A percentile compares a stretch with the other conserved stretches of the same genome.
Conservation (phyloP, 2,888 invertebrate genomes). For the Prostheceraeus crozeri region DNA sequence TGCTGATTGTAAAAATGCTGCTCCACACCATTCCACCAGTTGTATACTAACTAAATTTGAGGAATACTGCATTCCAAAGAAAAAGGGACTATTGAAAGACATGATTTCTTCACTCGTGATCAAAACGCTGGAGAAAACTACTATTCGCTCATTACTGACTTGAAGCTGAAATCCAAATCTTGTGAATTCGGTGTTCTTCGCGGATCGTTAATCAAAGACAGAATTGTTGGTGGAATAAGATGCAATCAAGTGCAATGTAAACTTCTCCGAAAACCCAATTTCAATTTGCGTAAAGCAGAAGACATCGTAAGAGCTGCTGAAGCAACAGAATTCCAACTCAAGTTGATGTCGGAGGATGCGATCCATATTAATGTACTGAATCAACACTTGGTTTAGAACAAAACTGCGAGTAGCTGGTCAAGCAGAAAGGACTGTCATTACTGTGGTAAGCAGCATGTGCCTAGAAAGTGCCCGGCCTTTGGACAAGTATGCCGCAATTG, state of each 20-base stretch:
- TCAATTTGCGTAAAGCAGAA: constrained; percentile 22
- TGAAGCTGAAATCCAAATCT: too few species aligned
- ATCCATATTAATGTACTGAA: too few species aligned
- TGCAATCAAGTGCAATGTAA: constrained; percentile 13
- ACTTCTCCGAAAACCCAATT: constrained; percentile 22
- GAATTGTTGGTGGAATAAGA: not conserved
- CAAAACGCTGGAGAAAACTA: constrained; percentile 26
- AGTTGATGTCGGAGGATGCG: not conserved
- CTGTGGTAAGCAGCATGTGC: not conserved
- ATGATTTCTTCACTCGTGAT: constrained; percentile 7
- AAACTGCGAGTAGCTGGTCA: too few species aligned
- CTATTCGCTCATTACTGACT: constrained; percentile 14
- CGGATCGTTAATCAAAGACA: not conserved
- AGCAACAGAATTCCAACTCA: constrained; percentile 12
- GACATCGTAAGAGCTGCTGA: constrained; percentile 1
- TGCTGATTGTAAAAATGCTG: not conserved
- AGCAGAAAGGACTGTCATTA: not conserved
- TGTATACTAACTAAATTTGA: constrained; percentile 27
- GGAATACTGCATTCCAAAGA: constrained; percentile 25
- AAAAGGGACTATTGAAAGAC: constrained; percentile 36
- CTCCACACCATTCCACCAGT: too few species aligned
- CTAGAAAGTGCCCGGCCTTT: constrained; percentile 24
- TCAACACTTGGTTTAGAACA: too few species aligned
- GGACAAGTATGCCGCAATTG: constrained; percentile 26
- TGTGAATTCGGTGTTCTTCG: not conserved